Percentiles rank a stretch among this genome's conserved stretches.
Evolutionary conservation across 2,113 vertebrate species (phyloP).

Genomic region (Rhea americana): DNA sequence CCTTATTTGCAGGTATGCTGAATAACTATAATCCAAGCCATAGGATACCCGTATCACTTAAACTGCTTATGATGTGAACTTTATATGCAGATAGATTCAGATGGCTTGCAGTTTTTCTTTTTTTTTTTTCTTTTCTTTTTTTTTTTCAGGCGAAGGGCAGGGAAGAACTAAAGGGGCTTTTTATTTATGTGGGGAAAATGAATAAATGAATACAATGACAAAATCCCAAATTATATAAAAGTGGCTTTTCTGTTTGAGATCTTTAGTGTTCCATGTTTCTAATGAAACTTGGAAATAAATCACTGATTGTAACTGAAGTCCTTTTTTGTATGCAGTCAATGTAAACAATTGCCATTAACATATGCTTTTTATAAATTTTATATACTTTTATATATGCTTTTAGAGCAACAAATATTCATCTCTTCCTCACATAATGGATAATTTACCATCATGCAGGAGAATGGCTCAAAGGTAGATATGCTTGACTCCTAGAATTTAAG

Average conservation of each 20-base stretch:
- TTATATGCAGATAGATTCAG: not conserved
- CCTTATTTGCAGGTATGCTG: too few species aligned
- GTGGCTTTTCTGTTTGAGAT: not conserved
- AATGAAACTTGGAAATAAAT: constrained; percentile 12
- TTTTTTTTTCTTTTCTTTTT: not conserved
- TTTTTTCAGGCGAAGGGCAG: not conserved
- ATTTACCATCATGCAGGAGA: not conserved
- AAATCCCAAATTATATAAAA: not conserved
- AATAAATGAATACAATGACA: not conserved
- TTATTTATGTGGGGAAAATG: not conserved
- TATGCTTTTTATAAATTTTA: not conserved
- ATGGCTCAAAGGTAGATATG: not conserved
- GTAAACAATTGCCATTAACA: not conserved
- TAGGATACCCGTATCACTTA: accelerated
- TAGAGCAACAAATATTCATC: not conserved
- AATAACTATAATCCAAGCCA: not conserved
- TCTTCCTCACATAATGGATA: not conserved
- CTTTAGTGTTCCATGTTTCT: not conserved
- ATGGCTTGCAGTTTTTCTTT: not conserved
- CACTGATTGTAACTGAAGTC: not conserved
- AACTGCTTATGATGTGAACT: not conserved
- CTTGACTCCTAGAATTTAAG: not conserved
- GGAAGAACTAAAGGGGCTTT: not conserved
- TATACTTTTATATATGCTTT: not conserved
- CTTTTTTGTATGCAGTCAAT: not conserved